Evolutionary conservation across 2,797 vertebrate species (phyloP).

Genomic region (Vireo griseus): DNA sequence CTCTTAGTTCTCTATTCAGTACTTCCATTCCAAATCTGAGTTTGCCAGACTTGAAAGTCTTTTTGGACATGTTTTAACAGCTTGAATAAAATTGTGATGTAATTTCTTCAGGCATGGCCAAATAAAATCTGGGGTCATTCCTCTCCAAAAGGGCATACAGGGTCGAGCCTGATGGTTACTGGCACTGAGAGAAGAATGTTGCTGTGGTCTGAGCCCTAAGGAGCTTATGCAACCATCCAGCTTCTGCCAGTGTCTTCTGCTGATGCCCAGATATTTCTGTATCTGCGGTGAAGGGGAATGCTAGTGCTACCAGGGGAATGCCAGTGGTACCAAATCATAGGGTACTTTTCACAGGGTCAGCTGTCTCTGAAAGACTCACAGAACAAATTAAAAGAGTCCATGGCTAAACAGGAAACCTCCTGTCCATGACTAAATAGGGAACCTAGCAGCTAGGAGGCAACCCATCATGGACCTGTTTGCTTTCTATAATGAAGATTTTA

Average conservation of each 20-base stretch:
- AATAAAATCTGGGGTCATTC: not conserved
- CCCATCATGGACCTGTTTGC: fast-evolving
- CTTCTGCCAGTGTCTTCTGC: not conserved
- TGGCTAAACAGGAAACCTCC: not conserved
- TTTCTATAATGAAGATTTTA: not conserved
- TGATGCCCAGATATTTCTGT: not conserved
- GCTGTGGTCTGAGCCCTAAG: not conserved
- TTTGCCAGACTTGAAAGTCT: not conserved
- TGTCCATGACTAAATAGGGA: not conserved
- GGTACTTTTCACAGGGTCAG: not conserved
- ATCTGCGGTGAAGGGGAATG: not conserved
- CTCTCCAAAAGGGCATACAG: not conserved
- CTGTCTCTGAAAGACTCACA: not conserved
- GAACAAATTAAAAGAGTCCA: not conserved
- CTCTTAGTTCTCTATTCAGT: not conserved
- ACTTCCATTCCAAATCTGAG: not conserved
- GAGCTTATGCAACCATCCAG: not conserved
- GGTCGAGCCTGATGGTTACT: not conserved
- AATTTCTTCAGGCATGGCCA: not conserved
- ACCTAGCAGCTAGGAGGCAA: not conserved
- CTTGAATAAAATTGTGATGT: not conserved
- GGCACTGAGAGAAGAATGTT: not conserved
- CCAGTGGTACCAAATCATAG: too few species aligned
- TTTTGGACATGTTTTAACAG: not conserved
- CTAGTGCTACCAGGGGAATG: not conserved